These are phyloP conservation scores for Nomada fabriciana DNA, from an alignment of 2,888 invertebrate genomes.

Conservation along the genomic window DNA sequence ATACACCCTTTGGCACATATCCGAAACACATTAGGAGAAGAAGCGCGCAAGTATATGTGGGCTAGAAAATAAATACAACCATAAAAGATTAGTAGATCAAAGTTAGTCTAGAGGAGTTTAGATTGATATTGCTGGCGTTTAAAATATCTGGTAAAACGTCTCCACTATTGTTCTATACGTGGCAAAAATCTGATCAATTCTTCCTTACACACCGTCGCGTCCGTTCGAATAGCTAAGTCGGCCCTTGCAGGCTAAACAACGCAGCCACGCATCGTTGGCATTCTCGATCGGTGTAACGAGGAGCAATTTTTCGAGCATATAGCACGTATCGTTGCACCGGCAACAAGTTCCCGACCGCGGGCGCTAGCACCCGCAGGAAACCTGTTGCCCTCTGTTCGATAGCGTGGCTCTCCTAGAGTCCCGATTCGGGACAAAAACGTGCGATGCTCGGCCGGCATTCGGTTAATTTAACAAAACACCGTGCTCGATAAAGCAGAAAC, in stretches of 20 bases:
- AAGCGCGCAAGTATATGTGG: too few relatives aligned
- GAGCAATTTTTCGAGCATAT: conserved; percentile 26
- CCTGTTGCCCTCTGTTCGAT: conserved; percentile 24
- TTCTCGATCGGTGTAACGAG: conserved; percentile 21
- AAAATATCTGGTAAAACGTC: too few relatives aligned
- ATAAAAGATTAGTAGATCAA: too few relatives aligned
- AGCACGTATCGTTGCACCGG: conserved; percentile 18
- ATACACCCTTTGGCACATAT: too few relatives aligned
- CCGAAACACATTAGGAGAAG: too few relatives aligned
- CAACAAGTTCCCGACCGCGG: conserved; percentile 16
- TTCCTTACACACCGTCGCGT: background rate
- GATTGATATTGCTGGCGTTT: too few relatives aligned
- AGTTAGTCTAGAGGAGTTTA: too few relatives aligned
- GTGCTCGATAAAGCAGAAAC: conserved; percentile 40
- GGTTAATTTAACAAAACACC: conserved; percentile 50
- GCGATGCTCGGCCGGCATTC: conserved; percentile 38
- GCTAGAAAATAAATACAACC: too few relatives aligned
- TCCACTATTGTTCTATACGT: too few relatives aligned
- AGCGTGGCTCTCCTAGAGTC: conserved; percentile 19
- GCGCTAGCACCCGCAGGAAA: background rate
- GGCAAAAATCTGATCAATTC: too few relatives aligned
- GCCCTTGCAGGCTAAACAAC: conserved; percentile 2
- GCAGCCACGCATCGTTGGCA: conserved; percentile 1
- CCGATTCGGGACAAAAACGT: conserved; percentile 26
- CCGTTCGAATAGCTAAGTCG: conserved; percentile 9